phyloP scores from a whole-genome alignment of 2,888 invertebrate species.

The Synergus itoensis region DNA sequence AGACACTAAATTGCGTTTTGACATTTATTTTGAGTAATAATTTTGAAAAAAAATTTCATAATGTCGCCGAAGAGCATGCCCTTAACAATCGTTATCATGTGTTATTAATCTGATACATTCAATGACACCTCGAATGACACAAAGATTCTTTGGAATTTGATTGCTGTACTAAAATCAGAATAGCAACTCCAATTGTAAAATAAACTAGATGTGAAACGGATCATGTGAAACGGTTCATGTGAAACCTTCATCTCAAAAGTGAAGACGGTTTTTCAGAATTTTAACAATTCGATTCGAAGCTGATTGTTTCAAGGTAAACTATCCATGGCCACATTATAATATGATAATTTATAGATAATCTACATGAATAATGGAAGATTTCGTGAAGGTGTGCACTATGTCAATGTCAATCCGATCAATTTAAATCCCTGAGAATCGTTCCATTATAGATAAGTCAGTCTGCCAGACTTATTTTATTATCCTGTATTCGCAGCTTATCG shows the following conservation, averaged over 20 bases:
- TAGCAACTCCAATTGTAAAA: neutral
- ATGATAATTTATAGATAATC: slow-evolving; percentile 74
- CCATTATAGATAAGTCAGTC: slow-evolving; percentile 69
- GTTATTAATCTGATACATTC: too few relatives aligned
- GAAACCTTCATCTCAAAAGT: neutral
- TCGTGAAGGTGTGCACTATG: slow-evolving; percentile 64
- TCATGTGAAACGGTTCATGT: neutral
- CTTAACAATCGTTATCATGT: too few relatives aligned
- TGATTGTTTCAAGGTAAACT: slow-evolving; percentile 38
- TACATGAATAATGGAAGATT: slow-evolving; percentile 72
- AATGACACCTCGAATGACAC: neutral
- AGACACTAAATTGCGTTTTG: too few relatives aligned
- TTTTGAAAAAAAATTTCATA: too few relatives aligned
- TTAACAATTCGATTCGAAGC: slow-evolving; percentile 7
- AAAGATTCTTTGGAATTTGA: neutral
- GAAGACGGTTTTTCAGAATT: slow-evolving; percentile 6
- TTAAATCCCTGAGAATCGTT: slow-evolving; percentile 66
- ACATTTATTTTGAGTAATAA: too few relatives aligned
- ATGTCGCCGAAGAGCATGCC: too few relatives aligned
- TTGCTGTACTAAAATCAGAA: neutral
- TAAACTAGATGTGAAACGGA: neutral
- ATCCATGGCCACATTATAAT: slow-evolving; percentile 70
- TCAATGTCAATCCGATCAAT: slow-evolving; percentile 71
- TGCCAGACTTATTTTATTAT: slow-evolving; percentile 56
- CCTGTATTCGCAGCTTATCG: slow-evolving; percentile 55